These are phyloP conservation scores for Bombus soroeensis DNA, from an alignment of 1,140 invertebrate species.

Conservation along the genomic window DNA sequence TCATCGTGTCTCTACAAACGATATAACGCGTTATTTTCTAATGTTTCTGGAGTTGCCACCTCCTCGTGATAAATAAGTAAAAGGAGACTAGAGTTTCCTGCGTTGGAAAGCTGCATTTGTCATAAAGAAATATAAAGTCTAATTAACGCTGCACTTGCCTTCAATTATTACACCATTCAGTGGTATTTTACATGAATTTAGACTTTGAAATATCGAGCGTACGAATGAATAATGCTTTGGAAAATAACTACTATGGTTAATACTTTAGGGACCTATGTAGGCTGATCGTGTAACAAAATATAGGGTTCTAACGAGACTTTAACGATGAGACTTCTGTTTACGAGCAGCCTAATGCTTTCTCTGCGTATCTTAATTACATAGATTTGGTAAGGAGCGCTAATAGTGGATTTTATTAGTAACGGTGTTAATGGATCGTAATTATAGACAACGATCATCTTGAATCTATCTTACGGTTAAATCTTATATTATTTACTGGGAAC, in stretches of 20 bases:
- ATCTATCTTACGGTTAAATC: too few relatives aligned
- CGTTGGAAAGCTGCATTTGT: too few relatives aligned
- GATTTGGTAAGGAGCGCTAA: neutral
- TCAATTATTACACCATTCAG: neutral
- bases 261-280: neutral
- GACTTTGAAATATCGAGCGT: neutral
- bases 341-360: neutral
- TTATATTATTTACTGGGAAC: neutral
- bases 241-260: neutral
- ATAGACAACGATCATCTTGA: neutral
- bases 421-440: neutral
- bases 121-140: too few relatives aligned
- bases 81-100: too few relatives aligned
- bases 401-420: neutral
- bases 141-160: neutral
- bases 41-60: too few relatives aligned
- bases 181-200: neutral
- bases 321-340: constrained; percentile 2
- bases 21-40: too few relatives aligned
- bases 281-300: constrained; percentile 4
- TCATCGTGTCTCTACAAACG: too few relatives aligned
- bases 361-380: neutral
- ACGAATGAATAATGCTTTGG: neutral
- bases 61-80: too few relatives aligned
- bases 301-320: neutral